Percentiles rank a stretch among this genome's conserved stretches.
These are phyloP conservation scores for Enteromius treurensis DNA, from an alignment of 2,797 vertebrate genomes.

Conservation along the genomic window DNA sequence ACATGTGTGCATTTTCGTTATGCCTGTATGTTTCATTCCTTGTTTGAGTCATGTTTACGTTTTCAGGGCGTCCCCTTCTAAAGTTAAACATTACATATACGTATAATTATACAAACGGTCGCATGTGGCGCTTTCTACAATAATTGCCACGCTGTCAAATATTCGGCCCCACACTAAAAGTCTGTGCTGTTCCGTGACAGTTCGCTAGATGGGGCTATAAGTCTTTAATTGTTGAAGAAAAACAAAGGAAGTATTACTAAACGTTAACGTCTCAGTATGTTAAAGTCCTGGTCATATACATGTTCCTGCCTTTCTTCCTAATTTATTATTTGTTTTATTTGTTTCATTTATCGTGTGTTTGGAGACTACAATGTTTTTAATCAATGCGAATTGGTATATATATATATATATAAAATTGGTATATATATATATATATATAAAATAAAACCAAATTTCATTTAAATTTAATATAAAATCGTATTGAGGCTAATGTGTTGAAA, in stretches of 20 bases:
- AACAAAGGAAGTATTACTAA: not conserved
- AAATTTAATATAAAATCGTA: not conserved
- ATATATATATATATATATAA: too few relatives aligned
- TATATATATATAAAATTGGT: too few relatives aligned
- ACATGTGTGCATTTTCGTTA: not conserved
- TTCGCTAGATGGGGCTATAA: constrained; percentile 82
- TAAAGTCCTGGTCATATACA: not conserved
- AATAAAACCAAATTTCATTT: not conserved
- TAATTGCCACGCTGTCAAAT: not conserved
- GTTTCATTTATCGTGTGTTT: not conserved
- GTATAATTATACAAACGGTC: not conserved
- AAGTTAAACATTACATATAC: not conserved
- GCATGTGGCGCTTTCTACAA: not conserved
- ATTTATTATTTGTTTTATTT: not conserved
- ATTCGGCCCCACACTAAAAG: not conserved
- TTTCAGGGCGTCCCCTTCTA: not conserved
- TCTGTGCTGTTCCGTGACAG: not conserved
- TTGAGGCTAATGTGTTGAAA: not conserved
- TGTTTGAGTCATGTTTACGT: not conserved
- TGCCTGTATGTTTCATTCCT: not conserved
- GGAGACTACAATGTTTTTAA: not conserved
- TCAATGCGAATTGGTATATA: not conserved
- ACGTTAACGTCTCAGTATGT: not conserved
- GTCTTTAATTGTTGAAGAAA: constrained; percentile 66
- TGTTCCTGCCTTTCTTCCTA: not conserved